Conservation (phyloP, 1,140 invertebrate genomes). For the Tribolium madens region DNA sequence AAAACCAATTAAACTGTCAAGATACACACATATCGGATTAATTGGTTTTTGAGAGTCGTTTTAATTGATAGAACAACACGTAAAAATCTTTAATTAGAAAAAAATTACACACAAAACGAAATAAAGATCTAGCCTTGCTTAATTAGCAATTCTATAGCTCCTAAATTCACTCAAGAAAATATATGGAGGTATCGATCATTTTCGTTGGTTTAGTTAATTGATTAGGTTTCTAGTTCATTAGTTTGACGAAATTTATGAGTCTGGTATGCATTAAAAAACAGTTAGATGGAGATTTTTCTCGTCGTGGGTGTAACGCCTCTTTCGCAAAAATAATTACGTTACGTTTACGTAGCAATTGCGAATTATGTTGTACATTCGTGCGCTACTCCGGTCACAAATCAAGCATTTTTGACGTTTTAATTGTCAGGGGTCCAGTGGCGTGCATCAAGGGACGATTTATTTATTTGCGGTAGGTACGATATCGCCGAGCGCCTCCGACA, state of each 20-base stretch:
- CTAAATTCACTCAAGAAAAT: conserved; percentile 20
- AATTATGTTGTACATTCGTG: conserved; percentile 25
- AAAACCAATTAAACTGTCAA: conserved; percentile 38
- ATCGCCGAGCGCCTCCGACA: conserved; percentile 36
- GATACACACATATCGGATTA: conserved; percentile 37
- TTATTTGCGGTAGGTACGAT: conserved; percentile 35
- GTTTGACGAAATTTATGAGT: conserved; percentile 29
- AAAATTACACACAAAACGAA: conserved; percentile 9
- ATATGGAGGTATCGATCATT: conserved; percentile 36
- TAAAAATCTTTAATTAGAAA: conserved; percentile 28
- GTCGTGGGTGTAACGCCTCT: conserved; percentile 3
- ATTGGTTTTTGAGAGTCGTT: conserved; percentile 24
- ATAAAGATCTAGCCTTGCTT: neutral
- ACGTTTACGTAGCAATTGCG: neutral
- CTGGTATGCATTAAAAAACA: conserved; percentile 27
- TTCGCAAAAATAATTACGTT: conserved; percentile 16
- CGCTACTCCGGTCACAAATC: conserved; percentile 19
- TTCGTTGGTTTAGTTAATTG: conserved; percentile 39
- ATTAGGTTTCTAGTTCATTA: conserved; percentile 37
- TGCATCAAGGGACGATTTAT: conserved; percentile 13
- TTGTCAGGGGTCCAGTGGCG: conserved; percentile 1
- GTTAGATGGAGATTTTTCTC: conserved; percentile 26
- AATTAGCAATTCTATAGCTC: conserved; percentile 32
- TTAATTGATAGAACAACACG: conserved; percentile 24
- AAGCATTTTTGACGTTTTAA: conserved; percentile 29